phyloP scores from a whole-genome alignment of 2,113 vertebrate species.

The Indicator maculatus region DNA sequence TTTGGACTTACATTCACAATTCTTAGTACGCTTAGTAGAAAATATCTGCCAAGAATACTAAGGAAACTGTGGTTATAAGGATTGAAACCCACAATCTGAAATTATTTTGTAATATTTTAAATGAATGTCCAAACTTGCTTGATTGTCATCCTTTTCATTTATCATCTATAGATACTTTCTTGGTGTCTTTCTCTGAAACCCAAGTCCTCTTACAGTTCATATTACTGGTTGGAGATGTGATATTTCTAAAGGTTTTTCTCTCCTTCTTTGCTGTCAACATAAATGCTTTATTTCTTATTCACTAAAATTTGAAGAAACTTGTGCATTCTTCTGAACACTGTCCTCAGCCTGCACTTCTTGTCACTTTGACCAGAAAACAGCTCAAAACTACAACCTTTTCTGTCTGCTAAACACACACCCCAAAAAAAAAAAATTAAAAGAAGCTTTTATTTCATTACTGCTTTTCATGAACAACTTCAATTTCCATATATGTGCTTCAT shows the following conservation, averaged over 20 bases:
- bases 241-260: background rate
- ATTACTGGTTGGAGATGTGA: background rate
- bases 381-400: background rate
- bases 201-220: background rate
- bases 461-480: background rate
- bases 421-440: background rate
- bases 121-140: background rate
- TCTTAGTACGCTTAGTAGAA: background rate
- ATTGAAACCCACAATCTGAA: background rate
- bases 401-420: background rate
- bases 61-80: background rate
- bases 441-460: background rate
- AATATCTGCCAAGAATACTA: background rate
- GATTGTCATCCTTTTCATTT: background rate
- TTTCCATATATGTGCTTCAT: background rate
- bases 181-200: background rate
- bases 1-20: background rate
- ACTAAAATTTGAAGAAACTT: background rate
- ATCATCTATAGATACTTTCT: background rate
- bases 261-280: background rate
- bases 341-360: background rate
- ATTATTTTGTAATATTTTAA: background rate
- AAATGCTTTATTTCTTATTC: background rate
- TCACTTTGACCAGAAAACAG: background rate
- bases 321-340: rapidly evolving